A percentile compares a stretch with the other conserved stretches of the same genome.
phyloP scores from a whole-genome alignment of 2,113 vertebrate genomes.

The Benitochromis conjunctus region DNA sequence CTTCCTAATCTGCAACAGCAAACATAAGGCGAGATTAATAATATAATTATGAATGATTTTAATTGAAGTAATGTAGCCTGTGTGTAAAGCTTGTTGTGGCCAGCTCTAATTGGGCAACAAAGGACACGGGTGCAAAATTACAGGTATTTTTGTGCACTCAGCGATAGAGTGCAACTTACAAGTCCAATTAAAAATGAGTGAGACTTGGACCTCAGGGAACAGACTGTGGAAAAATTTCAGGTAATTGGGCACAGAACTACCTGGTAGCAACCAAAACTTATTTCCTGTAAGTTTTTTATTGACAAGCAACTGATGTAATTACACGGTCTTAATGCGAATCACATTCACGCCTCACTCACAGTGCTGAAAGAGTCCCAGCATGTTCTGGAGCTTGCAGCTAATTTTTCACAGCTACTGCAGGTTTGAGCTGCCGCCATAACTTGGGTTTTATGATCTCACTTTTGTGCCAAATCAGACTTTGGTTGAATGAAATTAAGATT shows the following conservation, averaged over 20 bases:
- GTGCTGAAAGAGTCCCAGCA: not conserved
- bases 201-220: not conserved
- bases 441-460: not conserved
- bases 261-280: not conserved
- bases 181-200: constrained; percentile 25
- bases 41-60: not conserved
- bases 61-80: not conserved
- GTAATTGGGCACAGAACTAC: not conserved
- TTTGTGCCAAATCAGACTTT: constrained; percentile 28
- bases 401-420: not conserved
- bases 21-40: not conserved
- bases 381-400: constrained; percentile 12
- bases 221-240: not conserved
- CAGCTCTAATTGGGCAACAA: not conserved
- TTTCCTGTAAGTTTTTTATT: not conserved
- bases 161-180: not conserved
- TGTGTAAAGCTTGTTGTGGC: not conserved
- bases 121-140: not conserved
- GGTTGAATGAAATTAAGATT: not conserved
- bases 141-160: not conserved
- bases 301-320: constrained; percentile 2
- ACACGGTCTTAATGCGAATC: constrained; percentile 1
- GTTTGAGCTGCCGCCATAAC: not conserved
- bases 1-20: not conserved
- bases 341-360: not conserved